Base-by-base conservation (phyloP, 2,113 vertebrate species). In the Petrocephalus zakoni region DNA sequence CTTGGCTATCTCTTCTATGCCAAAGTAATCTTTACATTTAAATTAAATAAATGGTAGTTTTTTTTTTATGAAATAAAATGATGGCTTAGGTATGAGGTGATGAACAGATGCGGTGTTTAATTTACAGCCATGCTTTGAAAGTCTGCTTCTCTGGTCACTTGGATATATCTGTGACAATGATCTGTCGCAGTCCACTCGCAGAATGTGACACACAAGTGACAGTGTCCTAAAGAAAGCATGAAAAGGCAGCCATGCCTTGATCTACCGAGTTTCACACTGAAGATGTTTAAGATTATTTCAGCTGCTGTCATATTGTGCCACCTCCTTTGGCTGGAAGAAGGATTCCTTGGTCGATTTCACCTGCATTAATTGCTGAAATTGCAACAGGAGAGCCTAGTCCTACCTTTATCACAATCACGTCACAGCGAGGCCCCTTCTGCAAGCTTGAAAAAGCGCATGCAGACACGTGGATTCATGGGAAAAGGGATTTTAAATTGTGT, bases 331-430 rank as follows among this genome's bases (percentile, higher is more conserved):
- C 13, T 15, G 29, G 29, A 42, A 42, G 34, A 17, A 2, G 29
- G 72, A 17, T 42, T 78, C 15, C 72, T 78, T 78, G 17, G 37
- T 10, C 6, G 72, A 78, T 25, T 17, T 81, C 49, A 75, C 68
- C 68, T 49, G 53, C 37, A 87, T 68, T 61, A 81, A 81, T n/a
- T 78, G 64, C 52, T 82, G 51, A 5, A 82, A 46, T 88, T 58
- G 52, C 55, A 22, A 42, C n/a, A 42, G 42, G 85, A 56, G 5
- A 58, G 47, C 25, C 51, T 58, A 53, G 56, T 25, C 8, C 19
- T 37, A 89, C 58, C 83, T 85, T 68, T n/a, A 86, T 88, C 29
- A 51, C 83, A 89, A 86, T n/a, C 68, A 37, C 7, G 61, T 53
- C 5, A 49, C 56, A 25, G n/a, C 5, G 17, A 37, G 49, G 49